Base-by-base conservation (phyloP, 35 echinoderm and acorn worm species). In the Heliocidaris erythrogramma region DNA sequence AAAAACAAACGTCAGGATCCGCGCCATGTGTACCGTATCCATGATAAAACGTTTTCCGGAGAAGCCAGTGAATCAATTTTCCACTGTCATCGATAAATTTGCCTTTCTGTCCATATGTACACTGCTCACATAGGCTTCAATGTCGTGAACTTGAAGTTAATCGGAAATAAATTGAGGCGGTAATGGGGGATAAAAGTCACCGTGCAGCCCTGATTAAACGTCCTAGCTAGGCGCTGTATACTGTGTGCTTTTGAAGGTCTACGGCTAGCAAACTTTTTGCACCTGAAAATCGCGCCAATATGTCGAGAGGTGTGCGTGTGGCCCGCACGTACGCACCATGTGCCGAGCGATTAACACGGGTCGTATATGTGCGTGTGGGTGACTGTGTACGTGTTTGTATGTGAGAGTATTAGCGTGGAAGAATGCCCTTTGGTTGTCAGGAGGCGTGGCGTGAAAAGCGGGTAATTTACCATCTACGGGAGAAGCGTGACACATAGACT, bases 231-330 rank as follows among this genome's bases (percentile, higher is more conserved):
- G 6, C 87, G 31, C 0, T 48, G 87, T 21, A 89, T 18, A 48
- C 87, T 31, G 10, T 89, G 12, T 9, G 87, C 31, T 12, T 13
- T 9, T 47, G 12, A 9, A 47, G 87, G 31, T 32, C 29, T 32
- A n/a, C 29, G 7, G 30, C 30, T 0, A 89, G 31, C 17, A 78
- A 78, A 78, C 65, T 78, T 89, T 88, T 89, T 89, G 87, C 87
- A 89, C 87, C 87, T 89, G 87, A 89, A 89, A 47, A 32, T 89
- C 87, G 87, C 87, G 87, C 87, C 87, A 89, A 89, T 48, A 89
- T 42, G 87, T 12, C 12, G 87, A 47, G 24, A 89, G 12, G 87
- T 47, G 47, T 78, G 65, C 65, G 87, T 89, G 87, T 42, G 12
- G 87, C 47, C 32, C 47, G 87, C 87, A 89, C 87, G 87, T 89